Evolutionary conservation across 2,888 invertebrate genomes (phyloP).

Genomic region (Invenusta paracnida): DNA sequence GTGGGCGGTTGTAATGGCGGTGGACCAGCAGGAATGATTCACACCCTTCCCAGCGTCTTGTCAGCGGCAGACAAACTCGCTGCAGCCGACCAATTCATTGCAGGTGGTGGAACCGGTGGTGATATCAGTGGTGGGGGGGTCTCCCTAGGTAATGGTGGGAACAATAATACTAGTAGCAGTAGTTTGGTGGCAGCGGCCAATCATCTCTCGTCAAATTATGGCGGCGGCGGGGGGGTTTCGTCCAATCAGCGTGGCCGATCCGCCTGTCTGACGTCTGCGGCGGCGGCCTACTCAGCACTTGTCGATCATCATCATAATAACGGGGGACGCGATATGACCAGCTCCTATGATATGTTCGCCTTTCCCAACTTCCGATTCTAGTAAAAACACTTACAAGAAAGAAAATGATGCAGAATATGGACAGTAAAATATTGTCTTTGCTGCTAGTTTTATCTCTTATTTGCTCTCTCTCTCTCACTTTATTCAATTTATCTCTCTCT

Average conservation of each 20-base stretch:
- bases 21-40: neutral
- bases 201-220: neutral
- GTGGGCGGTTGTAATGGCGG: neutral
- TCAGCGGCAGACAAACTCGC: neutral
- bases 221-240: neutral
- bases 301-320: slow-evolving; percentile 7
- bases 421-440: too few relatives aligned
- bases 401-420: too few relatives aligned
- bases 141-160: neutral
- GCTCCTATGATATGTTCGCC: slow-evolving; percentile 27
- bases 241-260: neutral
- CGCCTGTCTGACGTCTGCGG: neutral
- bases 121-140: neutral
- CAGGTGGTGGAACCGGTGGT: neutral
- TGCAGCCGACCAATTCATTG: too few relatives aligned
- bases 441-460: too few relatives aligned
- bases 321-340: neutral
- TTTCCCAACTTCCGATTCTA: slow-evolving; percentile 39
- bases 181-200: neutral
- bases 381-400: too few relatives aligned
- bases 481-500: too few relatives aligned
- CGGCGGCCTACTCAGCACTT: neutral
- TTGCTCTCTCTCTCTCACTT: too few relatives aligned
- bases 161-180: too few relatives aligned
- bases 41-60: neutral